Evolutionary conservation across 2,888 invertebrate genomes (phyloP), one percentile per base, ranked within the genome.

Genomic region (Drosophila sordidula): DNA sequence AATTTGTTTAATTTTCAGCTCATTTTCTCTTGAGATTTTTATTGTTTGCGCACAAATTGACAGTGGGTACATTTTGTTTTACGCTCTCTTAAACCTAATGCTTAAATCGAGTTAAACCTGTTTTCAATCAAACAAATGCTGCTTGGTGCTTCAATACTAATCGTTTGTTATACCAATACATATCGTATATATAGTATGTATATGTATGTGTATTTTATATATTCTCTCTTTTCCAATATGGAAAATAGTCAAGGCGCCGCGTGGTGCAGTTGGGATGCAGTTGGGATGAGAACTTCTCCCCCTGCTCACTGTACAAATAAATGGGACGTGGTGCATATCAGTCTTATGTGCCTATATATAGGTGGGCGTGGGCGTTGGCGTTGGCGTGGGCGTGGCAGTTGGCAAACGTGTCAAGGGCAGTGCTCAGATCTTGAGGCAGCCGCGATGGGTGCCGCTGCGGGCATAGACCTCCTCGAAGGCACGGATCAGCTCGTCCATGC

Each of bases 401-500:
- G 62, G 69, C 63, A 50, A 56, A 42, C 42, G 42, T 25, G 3
- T 5, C 14, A 16, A 34, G 16, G 16, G 11, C 25, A 3, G 14
- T 5, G 26, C 12, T 85, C 74, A 90, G 38, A 90, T 90, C 70
- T 90, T 90, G 5, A 90, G 75, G 70, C 87, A 87, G 55, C 89
- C 87, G 54, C 91, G 87, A 58, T 83, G 83, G 52, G 70, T 79
- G 46, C 70, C 59, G 49, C 89, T 88, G 61, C 88, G 89, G 14
- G 89, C 88, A 51, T 91, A 83, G 9, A 93, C 91, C 74, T 91
- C 91, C 79, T 93, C 93, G 62, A 93, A 93, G 70, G 95, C 96
- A 86, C 95, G 93, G 87, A 99, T 97, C 71, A 99, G 94, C 92
- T 97, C 96, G 93, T 99, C 98, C 84, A 99, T 94, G 59, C 99